These are phyloP conservation scores for Hirtodrosophila confusa DNA, from an alignment of 2,888 invertebrate species.

Conservation along the genomic window DNA sequence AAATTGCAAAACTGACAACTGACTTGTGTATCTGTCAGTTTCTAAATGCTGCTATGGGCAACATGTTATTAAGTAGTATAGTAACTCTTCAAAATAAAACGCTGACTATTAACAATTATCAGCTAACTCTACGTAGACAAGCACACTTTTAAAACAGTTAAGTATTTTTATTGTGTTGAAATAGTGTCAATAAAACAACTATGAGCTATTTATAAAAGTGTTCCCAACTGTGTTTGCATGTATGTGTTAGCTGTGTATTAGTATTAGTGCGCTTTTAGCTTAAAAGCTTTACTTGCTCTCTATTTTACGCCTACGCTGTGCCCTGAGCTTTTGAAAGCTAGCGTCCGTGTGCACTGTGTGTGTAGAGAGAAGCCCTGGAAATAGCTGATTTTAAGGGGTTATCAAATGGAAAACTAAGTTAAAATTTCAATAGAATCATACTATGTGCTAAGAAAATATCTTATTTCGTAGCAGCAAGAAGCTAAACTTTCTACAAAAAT, in stretches of 20 bases:
- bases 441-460: not conserved
- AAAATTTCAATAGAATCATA: conserved; percentile 22
- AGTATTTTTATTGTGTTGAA: not conserved
- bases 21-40: conserved; percentile 52
- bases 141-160: too few species aligned
- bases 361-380: not conserved
- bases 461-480: too few species aligned
- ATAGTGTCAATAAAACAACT: not conserved
- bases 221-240: not conserved
- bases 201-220: not conserved
- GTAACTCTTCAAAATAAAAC: conserved; percentile 15
- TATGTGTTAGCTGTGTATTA: not conserved
- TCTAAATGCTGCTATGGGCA: conserved; percentile 20
- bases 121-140: not conserved
- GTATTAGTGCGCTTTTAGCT: not conserved
- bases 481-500: not conserved
- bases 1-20: conserved; percentile 27
- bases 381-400: too few species aligned
- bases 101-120: conserved; percentile 17
- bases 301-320: too few species aligned
- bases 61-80: conserved; percentile 16
- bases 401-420: too few species aligned
- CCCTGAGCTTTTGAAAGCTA: too few species aligned
- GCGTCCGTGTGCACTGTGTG: not conserved
- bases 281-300: too few species aligned